A percentile compares a stretch with the other conserved stretches of the same genome.
Conservation (phyloP, 2,797 vertebrate species). For the Acanthurus leucopareius region DNA sequence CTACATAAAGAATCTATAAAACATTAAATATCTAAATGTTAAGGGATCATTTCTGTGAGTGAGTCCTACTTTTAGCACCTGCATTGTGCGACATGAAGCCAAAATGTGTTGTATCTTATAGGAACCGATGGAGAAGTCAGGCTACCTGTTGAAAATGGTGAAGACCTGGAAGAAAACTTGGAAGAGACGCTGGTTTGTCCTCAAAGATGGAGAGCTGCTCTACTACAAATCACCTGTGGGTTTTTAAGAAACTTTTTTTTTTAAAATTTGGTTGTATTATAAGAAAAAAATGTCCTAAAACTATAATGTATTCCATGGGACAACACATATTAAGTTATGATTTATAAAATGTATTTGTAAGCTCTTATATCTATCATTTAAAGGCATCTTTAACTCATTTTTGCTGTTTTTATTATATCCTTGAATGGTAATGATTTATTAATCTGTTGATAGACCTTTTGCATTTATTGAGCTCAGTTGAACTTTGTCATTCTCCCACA, state of each 20-base stretch:
- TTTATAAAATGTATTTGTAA: background rate
- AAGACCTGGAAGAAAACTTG: constrained; percentile 96
- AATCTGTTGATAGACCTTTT: no score
- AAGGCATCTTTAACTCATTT: background rate
- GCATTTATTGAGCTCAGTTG: background rate
- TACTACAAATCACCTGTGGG: constrained; percentile 98
- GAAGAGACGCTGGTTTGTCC: constrained; percentile 98
- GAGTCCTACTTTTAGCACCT: no score
- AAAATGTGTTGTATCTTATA: constrained; percentile 55
- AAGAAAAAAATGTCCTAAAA: no score
- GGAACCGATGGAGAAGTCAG: constrained; percentile 98
- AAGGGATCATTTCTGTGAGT: background rate
- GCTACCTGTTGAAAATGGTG: constrained; percentile 98
- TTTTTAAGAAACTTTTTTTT: constrained; percentile 27
- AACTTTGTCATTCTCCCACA: constrained; percentile 59
- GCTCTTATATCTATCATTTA: background rate
- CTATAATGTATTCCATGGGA: background rate
- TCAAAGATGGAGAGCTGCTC: constrained; percentile 96
- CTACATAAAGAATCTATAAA: background rate
- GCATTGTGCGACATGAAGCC: background rate
- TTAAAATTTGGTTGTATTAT: no score
- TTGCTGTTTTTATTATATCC: background rate
- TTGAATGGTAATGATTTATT: background rate
- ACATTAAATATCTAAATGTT: background rate
- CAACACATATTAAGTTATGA: background rate